A percentile compares a stretch with the other conserved stretches of the same genome.
These are phyloP conservation scores for Tachycineta bicolor DNA, from an alignment of 2,113 vertebrate species.

Conservation along the genomic window DNA sequence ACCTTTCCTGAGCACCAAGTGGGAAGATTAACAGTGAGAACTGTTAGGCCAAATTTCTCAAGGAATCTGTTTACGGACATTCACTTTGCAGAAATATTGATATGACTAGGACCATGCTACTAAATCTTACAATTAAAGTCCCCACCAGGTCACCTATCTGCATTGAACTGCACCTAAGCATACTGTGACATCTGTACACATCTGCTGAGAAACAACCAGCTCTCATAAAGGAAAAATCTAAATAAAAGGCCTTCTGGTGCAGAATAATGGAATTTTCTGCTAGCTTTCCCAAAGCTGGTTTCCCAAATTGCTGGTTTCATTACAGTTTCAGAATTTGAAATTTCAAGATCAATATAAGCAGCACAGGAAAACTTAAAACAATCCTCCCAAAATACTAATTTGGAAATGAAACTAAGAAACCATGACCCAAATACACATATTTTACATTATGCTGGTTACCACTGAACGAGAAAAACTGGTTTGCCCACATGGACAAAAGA, in stretches of 20 bases:
- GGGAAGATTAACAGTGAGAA: neutral
- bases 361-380: neutral
- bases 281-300: neutral
- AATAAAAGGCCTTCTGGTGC: neutral
- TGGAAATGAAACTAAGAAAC: neutral
- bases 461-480: constrained; percentile 41
- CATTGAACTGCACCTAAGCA: neutral
- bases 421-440: neutral
- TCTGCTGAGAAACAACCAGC: neutral
- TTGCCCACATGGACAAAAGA: neutral
- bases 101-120: neutral
- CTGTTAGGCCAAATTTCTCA: neutral
- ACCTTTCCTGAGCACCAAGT: neutral
- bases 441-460: neutral
- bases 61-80: neutral
- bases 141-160: neutral
- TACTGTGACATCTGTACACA: neutral
- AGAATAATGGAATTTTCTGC: neutral
- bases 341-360: neutral
- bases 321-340: neutral
- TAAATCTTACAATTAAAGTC: neutral
- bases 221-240: neutral
- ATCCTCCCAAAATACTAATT: neutral
- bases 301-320: neutral
- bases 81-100: neutral